phyloP scores from a whole-genome alignment of 2,113 vertebrate species.

The Tragelaphus strepsiceros region DNA sequence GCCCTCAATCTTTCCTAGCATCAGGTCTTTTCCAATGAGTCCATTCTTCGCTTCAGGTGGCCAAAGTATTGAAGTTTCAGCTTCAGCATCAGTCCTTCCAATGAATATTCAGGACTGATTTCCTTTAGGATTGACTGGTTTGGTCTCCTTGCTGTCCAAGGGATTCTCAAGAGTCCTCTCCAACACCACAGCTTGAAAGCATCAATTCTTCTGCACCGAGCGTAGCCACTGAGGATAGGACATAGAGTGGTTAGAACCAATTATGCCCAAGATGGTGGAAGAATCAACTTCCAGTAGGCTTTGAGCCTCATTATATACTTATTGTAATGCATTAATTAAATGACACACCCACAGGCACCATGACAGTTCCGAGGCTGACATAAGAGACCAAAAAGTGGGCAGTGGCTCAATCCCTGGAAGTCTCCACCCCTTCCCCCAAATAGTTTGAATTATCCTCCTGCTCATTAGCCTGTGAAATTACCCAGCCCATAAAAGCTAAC shows the following conservation, averaged over 20 bases:
- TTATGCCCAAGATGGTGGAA: neutral
- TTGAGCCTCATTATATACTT: neutral
- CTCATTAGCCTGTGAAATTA: neutral
- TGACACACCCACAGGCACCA: neutral
- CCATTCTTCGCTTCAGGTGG: neutral
- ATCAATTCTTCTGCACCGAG: neutral
- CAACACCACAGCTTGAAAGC: neutral
- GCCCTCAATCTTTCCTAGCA: neutral
- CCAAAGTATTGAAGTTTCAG: neutral
- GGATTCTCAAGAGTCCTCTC: neutral
- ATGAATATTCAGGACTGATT: neutral
- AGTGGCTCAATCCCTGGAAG: neutral
- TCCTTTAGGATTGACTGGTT: neutral
- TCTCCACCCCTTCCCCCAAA: neutral
- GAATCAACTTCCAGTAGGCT: neutral
- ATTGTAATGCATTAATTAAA: neutral
- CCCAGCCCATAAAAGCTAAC: neutral
- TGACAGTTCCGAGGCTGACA: neutral
- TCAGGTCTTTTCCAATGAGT: neutral
- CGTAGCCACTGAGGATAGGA: neutral
- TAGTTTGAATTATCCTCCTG: neutral
- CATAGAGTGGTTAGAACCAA: neutral
- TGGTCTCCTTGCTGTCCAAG: neutral
- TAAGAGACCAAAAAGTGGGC: neutral
- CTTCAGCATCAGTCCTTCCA: neutral